phyloP scores from a whole-genome alignment of 2,888 invertebrate species.

The Auanema freiburgensis region DNA sequence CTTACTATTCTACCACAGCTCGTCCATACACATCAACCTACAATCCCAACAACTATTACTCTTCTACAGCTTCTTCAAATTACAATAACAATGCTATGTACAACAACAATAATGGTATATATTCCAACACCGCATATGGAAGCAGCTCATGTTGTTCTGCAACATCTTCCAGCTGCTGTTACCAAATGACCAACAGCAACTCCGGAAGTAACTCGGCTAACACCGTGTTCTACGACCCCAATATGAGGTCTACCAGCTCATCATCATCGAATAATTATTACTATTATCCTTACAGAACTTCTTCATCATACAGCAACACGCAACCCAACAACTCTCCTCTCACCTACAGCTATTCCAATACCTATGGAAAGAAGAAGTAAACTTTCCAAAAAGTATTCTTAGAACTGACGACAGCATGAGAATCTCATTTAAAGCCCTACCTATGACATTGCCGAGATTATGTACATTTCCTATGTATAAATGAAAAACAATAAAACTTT shows the following conservation, averaged over 20 bases:
- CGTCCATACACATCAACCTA: slow-evolving; percentile 4
- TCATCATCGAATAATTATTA: too few relatives aligned
- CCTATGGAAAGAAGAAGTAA: slow-evolving; percentile 6
- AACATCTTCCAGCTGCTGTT: slow-evolving; percentile 35
- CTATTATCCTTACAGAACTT: too few relatives aligned
- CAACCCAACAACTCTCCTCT: slow-evolving; percentile 3
- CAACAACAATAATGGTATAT: slow-evolving; percentile 6
- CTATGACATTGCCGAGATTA: neutral
- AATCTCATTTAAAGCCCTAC: neutral
- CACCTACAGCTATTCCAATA: slow-evolving; percentile 6
- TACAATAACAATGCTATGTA: slow-evolving; percentile 15
- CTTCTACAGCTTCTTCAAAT: neutral
- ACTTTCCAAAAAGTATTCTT: neutral
- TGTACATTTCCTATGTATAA: neutral
- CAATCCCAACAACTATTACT: too few relatives aligned
- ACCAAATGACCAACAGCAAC: slow-evolving; percentile 24
- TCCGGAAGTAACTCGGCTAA: neutral
- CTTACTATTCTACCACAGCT: slow-evolving; percentile 8
- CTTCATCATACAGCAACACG: too few relatives aligned
- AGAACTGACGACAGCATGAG: neutral
- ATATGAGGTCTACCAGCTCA: too few relatives aligned
- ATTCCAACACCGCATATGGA: neutral
- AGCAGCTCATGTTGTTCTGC: slow-evolving; percentile 29
- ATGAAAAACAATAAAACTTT: too few relatives aligned
- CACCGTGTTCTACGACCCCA: too few relatives aligned